Percentiles rank a stretch among this genome's conserved stretches.
phyloP scores from a whole-genome alignment of 1,140 invertebrate genomes.

The Drosophila pallidifrons region DNA sequence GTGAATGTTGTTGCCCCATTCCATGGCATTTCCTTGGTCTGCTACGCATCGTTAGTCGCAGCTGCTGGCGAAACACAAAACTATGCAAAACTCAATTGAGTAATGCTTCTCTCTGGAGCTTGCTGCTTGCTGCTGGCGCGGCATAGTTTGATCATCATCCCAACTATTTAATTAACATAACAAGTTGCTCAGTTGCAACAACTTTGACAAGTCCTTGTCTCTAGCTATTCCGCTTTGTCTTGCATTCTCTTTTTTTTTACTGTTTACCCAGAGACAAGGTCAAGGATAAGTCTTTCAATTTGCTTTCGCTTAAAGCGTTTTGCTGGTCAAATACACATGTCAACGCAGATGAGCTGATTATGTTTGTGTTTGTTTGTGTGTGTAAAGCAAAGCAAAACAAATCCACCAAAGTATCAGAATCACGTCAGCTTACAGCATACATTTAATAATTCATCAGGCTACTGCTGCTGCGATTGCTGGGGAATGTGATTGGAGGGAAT shows the following conservation, averaged over 20 bases:
- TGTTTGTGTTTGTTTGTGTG: neutral
- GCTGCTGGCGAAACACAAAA: slow-evolving; percentile 44
- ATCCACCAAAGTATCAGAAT: slow-evolving; percentile 61
- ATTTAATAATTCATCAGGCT: slow-evolving; percentile 65
- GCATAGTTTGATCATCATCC: slow-evolving; percentile 38
- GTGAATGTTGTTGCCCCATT: slow-evolving; percentile 43
- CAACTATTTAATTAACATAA: slow-evolving; percentile 70
- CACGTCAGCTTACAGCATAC: slow-evolving; percentile 61
- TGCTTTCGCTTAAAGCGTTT: neutral
- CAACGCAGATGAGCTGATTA: slow-evolving; percentile 19
- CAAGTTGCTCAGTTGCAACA: slow-evolving; percentile 30
- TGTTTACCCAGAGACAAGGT: slow-evolving; percentile 3
- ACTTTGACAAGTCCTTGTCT: neutral
- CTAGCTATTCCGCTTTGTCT: neutral
- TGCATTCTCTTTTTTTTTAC: neutral
- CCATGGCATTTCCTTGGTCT: neutral
- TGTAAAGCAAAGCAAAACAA: slow-evolving; percentile 32
- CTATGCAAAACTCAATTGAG: slow-evolving; percentile 67
- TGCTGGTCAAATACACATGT: slow-evolving; percentile 28
- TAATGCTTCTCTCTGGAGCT: slow-evolving; percentile 28
- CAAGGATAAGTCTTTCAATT: slow-evolving; percentile 9
- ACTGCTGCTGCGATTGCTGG: slow-evolving; percentile 13
- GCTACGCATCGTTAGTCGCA: slow-evolving; percentile 53
- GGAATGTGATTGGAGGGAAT: neutral
- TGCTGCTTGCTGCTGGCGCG: neutral